Evolutionary conservation across 2,113 vertebrate genomes (phyloP).

Genomic region (Elachura formosa): DNA sequence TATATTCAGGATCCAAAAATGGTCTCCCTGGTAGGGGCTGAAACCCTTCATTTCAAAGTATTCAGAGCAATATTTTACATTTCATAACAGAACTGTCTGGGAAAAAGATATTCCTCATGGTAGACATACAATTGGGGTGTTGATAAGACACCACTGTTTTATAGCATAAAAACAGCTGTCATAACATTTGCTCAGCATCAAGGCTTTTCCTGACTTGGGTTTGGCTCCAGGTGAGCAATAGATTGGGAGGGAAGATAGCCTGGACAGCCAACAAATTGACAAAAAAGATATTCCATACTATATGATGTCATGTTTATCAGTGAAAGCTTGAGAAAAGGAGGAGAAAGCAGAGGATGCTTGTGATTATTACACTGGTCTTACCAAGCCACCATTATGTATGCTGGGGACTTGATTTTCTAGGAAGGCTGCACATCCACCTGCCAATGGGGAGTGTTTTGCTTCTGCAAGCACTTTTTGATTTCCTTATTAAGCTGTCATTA

Average conservation of each 20-base stretch:
- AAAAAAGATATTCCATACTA: neutral
- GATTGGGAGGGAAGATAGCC: neutral
- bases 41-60: neutral
- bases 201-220: neutral
- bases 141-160: neutral
- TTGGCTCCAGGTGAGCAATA: accelerated
- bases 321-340: neutral
- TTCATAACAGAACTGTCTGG: neutral
- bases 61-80: neutral
- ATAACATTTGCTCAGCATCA: neutral
- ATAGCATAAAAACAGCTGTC: too few relatives aligned
- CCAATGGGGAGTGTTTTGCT: neutral
- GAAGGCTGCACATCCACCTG: neutral
- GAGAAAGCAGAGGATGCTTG: neutral
- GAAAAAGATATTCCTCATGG: neutral
- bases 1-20: neutral
- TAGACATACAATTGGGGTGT: neutral
- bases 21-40: neutral
- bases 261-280: neutral
- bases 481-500: neutral
- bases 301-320: neutral
- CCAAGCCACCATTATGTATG: neutral
- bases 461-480: neutral
- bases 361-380: neutral
- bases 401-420: neutral